Evolutionary conservation across 1,140 invertebrate species (phyloP).

Genomic region (Macrobrachium rosenbergii): DNA sequence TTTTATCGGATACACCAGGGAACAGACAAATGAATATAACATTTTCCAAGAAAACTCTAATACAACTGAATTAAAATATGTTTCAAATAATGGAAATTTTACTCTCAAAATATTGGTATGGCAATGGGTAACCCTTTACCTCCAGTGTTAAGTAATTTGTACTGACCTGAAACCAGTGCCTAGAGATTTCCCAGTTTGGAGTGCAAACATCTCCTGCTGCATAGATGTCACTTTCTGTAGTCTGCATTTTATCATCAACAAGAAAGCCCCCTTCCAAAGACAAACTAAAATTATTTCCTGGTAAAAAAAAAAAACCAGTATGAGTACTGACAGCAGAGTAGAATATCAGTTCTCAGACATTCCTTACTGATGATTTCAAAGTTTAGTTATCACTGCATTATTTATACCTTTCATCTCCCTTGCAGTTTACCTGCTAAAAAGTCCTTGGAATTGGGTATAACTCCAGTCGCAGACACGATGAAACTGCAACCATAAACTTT

Average conservation of each 20-base stretch:
- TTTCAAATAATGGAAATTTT: too few species aligned
- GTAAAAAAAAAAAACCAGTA: background rate
- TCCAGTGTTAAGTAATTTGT: background rate
- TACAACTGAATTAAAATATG: too few species aligned
- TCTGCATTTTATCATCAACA: constrained; percentile 90
- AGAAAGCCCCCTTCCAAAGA: constrained; percentile 80
- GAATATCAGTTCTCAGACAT: background rate
- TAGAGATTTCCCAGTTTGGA: constrained; percentile 79
- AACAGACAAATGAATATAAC: too few species aligned
- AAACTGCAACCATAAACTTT: constrained; percentile 88
- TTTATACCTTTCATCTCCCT: background rate
- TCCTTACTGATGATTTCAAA: background rate
- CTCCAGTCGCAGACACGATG: constrained; percentile 95
- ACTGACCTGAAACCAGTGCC: constrained; percentile 87
- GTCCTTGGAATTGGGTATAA: constrained; percentile 76
- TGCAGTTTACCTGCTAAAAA: constrained; percentile 67
- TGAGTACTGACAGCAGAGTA: background rate
- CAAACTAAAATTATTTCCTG: constrained; percentile 72
- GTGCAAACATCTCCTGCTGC: constrained; percentile 95
- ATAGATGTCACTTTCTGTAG: constrained; percentile 84
- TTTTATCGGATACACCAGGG: too few species aligned
- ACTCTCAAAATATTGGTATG: too few species aligned
- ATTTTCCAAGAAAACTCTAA: too few species aligned
- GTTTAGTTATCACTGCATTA: too few species aligned
- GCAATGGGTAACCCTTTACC: too few species aligned